Conservation (phyloP, 2,888 invertebrate genomes). For the Unio delphinus region DNA sequence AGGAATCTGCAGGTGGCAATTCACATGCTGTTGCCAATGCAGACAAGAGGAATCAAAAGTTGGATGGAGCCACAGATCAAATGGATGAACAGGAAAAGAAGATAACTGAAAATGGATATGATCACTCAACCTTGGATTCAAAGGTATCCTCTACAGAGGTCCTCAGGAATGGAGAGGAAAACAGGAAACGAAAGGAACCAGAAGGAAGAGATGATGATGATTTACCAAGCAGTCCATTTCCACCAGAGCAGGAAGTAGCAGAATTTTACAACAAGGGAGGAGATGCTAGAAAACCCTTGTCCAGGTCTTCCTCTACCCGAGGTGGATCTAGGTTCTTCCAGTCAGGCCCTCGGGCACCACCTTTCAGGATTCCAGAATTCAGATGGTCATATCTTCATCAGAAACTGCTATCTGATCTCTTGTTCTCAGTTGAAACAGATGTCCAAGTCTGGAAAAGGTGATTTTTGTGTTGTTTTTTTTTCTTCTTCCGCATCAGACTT, state of each 20-base stretch:
- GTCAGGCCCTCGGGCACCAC: conserved; percentile 70
- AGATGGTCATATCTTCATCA: conserved; percentile 99
- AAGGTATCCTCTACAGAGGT: conserved; percentile 8
- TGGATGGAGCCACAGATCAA: no score
- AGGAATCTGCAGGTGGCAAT: conserved; percentile 4
- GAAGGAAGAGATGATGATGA: conserved; percentile 7
- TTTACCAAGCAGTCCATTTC: no score
- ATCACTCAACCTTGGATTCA: not conserved
- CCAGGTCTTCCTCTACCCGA: conserved; percentile 39
- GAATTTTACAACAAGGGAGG: conserved; percentile 1
- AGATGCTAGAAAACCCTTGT: conserved; percentile 25
- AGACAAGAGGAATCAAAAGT: not conserved
- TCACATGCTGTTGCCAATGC: not conserved
- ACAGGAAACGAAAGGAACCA: conserved; percentile 3
- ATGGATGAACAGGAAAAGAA: no score
- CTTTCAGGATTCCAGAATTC: conserved; percentile 99
- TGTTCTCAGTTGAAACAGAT: conserved; percentile 97
- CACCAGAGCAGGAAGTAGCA: conserved; percentile 1
- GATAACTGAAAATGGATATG: no score
- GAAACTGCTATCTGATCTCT: conserved; percentile 92
- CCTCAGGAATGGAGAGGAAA: not conserved
- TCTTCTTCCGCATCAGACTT: not conserved
- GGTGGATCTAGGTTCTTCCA: conserved; percentile 65
- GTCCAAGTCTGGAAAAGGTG: conserved; percentile 90
- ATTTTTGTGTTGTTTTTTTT: conserved; percentile 13